Conservation (phyloP, 2,113 vertebrate species). For the Isurus oxyrinchus region DNA sequence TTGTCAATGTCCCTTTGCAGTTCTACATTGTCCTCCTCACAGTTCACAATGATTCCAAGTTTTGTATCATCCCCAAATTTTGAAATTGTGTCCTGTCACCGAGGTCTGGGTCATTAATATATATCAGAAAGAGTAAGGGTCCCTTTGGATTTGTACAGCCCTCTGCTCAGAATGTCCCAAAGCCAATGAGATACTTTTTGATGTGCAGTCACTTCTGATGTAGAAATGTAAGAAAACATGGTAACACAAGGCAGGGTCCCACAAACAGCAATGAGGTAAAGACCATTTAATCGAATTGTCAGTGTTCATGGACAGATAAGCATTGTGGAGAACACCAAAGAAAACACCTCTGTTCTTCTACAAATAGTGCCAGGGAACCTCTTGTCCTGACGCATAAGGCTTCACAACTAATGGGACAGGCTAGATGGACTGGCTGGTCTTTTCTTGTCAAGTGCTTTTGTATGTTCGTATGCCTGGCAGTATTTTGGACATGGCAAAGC, state of each 20-base stretch:
- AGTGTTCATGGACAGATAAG: background rate
- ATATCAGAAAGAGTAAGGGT: too few relatives aligned
- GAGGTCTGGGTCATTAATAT: too few relatives aligned
- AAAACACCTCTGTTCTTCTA: background rate
- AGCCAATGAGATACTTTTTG: background rate
- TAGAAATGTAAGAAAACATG: too few relatives aligned
- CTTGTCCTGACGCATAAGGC: background rate
- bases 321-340: background rate
- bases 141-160: too few relatives aligned
- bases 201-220: background rate
- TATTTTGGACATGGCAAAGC: background rate
- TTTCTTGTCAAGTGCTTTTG: background rate
- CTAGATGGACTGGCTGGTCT: background rate
- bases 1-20: too few relatives aligned
- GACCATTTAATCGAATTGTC: background rate
- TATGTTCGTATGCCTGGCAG: background rate
- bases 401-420: background rate
- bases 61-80: too few relatives aligned
- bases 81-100: too few relatives aligned
- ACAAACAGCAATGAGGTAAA: background rate
- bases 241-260: too few relatives aligned
- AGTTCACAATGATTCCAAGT: too few relatives aligned
- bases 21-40: too few relatives aligned
- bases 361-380: background rate
- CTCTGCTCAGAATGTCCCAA: background rate